These are phyloP conservation scores for Cacoxenus indagator DNA, from an alignment of 2,888 invertebrate species.

Conservation along the genomic window DNA sequence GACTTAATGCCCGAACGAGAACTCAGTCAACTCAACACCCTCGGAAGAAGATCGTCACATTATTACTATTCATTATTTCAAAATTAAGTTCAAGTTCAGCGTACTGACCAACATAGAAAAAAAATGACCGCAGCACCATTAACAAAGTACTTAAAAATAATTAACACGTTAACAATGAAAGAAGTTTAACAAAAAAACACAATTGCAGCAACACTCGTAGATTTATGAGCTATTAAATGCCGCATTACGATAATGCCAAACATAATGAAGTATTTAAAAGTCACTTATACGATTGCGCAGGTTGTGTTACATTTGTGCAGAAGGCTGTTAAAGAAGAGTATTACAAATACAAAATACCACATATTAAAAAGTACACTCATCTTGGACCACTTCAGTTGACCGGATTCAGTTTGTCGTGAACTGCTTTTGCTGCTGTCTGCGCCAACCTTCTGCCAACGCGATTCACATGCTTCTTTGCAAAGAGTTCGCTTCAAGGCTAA, in stretches of 20 bases:
- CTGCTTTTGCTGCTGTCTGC: neutral
- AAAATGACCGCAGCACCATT: neutral
- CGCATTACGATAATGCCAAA: neutral
- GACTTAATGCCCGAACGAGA: neutral
- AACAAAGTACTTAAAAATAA: neutral
- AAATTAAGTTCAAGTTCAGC: slow-evolving; percentile 3
- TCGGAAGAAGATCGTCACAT: no score
- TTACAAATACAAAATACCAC: neutral
- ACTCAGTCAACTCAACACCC: neutral
- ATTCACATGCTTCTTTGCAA: neutral
- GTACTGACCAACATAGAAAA: neutral
- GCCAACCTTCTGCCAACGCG: neutral
- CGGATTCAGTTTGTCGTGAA: neutral
- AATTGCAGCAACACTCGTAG: neutral
- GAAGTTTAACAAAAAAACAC: neutral
- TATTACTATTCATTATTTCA: neutral
- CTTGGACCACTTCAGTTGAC: neutral
- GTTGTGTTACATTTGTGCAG: neutral
- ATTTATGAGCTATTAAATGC: neutral
- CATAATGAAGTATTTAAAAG: neutral
- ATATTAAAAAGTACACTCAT: neutral
- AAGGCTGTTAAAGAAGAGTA: neutral
- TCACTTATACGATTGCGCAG: neutral
- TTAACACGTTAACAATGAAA: neutral
- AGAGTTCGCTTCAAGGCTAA: neutral